Evolutionary conservation across 2,113 vertebrate genomes (phyloP).

Genomic region (Rhinopithecus roxellana): DNA sequence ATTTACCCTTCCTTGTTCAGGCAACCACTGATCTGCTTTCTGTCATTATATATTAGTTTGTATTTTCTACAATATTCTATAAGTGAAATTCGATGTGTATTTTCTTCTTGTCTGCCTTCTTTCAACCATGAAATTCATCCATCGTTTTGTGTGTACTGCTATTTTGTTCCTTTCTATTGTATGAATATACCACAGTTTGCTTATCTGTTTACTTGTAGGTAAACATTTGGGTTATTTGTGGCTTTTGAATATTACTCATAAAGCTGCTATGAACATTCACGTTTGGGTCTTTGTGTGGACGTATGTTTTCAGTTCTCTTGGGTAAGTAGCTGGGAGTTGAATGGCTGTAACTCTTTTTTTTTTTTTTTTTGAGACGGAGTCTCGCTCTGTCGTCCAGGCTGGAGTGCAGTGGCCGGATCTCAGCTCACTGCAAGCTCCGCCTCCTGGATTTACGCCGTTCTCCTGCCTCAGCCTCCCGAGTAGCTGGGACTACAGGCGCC

Average conservation of each 20-base stretch:
- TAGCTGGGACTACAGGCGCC: too few relatives aligned
- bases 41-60: background rate
- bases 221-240: background rate
- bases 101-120: background rate
- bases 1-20: background rate
- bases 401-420: too few relatives aligned
- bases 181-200: background rate
- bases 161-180: background rate
- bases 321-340: background rate
- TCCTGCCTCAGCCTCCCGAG: too few relatives aligned
- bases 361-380: too few relatives aligned
- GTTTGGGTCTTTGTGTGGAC: background rate
- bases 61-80: slow-evolving; percentile 8
- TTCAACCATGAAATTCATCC: background rate
- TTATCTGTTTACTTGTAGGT: background rate
- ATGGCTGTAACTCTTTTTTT: background rate
- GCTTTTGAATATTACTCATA: background rate
- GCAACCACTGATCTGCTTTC: background rate
- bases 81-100: background rate
- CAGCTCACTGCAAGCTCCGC: too few relatives aligned
- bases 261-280: background rate
- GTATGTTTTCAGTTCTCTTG: background rate
- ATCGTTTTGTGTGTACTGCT: background rate
- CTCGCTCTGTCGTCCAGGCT: too few relatives aligned
- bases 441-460: too few relatives aligned